Percentiles rank a stretch among this genome's conserved stretches.
Conservation (phyloP, 2,797 vertebrate species). For the Falco naumanni region DNA sequence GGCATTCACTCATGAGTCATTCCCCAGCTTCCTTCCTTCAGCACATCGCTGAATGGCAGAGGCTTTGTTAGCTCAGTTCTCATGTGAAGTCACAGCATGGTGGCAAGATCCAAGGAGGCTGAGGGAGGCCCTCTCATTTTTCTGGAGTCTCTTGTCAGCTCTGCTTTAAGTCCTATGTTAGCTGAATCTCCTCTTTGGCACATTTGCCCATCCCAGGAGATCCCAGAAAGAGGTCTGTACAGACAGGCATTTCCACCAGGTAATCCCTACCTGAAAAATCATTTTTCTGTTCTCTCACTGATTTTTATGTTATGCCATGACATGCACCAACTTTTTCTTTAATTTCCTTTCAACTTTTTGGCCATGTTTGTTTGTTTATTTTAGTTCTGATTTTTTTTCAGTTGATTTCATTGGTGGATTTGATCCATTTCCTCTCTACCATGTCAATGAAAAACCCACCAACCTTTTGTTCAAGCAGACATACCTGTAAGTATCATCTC, state of each 20-base stretch:
- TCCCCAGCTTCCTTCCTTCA: background rate
- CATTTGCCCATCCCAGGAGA: background rate
- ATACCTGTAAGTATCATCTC: slow-evolving; percentile 87
- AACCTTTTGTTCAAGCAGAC: slow-evolving; percentile 92
- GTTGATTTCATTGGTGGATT: slow-evolving; percentile 99
- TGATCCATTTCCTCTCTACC: slow-evolving; percentile 96
- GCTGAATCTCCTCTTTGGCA: background rate
- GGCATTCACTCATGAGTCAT: background rate
- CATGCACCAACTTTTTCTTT: background rate
- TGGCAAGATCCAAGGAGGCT: background rate
- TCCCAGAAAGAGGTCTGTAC: background rate
- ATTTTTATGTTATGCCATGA: background rate
- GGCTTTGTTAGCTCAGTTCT: background rate
- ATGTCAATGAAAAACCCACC: slow-evolving; percentile 95
- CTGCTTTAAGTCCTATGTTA: background rate
- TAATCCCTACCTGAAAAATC: background rate
- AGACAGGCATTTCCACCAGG: background rate
- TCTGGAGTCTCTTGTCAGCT: background rate
- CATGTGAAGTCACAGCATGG: background rate
- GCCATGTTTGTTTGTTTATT: slow-evolving; percentile 76
- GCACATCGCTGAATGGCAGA: background rate
- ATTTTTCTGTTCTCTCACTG: slow-evolving; percentile 2
- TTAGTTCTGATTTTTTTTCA: slow-evolving; percentile 91
- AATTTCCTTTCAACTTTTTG: slow-evolving; percentile 39
- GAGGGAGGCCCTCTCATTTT: background rate